phyloP scores from a whole-genome alignment of 2,888 invertebrate genomes.

The Onthophagus sagittarius region DNA sequence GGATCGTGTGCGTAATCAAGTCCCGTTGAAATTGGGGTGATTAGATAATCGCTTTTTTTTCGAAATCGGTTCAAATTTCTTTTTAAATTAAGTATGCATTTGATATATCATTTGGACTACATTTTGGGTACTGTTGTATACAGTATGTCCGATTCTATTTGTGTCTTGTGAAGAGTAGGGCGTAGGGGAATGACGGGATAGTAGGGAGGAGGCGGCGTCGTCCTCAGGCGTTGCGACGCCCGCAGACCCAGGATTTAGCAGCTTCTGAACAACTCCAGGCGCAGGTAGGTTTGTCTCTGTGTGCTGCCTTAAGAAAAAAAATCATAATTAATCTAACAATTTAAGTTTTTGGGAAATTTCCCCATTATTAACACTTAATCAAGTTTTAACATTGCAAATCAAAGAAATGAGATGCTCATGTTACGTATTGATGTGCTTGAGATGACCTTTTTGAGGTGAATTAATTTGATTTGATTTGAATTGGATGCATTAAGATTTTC shows the following conservation, averaged over 20 bases:
- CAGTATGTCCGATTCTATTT: constrained; percentile 14
- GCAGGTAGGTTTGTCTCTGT: constrained; percentile 42
- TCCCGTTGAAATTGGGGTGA: too few relatives aligned
- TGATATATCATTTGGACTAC: constrained; percentile 15
- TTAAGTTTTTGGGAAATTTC: too few relatives aligned
- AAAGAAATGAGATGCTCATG: too few relatives aligned
- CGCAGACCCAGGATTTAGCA: constrained; percentile 49
- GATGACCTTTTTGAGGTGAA: too few relatives aligned
- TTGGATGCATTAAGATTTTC: not conserved
- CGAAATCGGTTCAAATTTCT: too few relatives aligned
- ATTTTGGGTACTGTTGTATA: constrained; percentile 26
- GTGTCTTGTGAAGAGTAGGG: constrained; percentile 21
- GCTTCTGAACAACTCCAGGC: constrained; percentile 48
- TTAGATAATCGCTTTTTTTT: too few relatives aligned
- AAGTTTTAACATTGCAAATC: too few relatives aligned
- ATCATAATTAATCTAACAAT: constrained; percentile 6
- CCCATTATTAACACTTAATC: too few relatives aligned
- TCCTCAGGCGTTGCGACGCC: constrained; percentile 44
- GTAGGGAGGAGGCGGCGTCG: constrained; percentile 24
- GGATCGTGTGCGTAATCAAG: not conserved
- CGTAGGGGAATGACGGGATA: constrained; percentile 28
- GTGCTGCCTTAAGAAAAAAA: constrained; percentile 19
- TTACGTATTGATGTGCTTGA: too few relatives aligned
- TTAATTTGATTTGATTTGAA: too few relatives aligned
- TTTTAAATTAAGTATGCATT: not conserved